Evolutionary conservation across 2,797 vertebrate genomes (phyloP), one percentile per base, ranked within the genome.

Genomic region (Adrianichthys oophorus): DNA sequence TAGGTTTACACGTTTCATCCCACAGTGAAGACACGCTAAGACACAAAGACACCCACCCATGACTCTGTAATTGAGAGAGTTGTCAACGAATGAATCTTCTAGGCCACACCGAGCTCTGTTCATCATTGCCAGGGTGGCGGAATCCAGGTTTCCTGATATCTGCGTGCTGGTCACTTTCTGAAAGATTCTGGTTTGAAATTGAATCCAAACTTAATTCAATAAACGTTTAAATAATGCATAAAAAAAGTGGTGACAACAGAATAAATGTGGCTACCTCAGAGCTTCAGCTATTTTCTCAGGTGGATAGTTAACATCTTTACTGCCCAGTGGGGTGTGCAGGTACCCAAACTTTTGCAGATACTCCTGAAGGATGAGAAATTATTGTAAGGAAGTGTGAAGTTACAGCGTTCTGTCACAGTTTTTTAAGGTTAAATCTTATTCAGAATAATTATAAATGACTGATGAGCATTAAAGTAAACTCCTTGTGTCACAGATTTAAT

Each of bases 341-440:
- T 95, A 96, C 18, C 92, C 93, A 51, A 90, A 95, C 24, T 82
- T 84, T 61, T 73, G 76, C 54, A 95, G 84, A 74, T 94, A 96
- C n/a, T 50, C 73, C 94, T 95, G 46, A 65, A 72, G 45, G 70
- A 68, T 74, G 13, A 65, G 32, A 2, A 54, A 4, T 44, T 1
- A 50, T 7, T 59, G 15, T 6, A 48, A 48, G 12, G 54, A 10
- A 32, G 19, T 16, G 29, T 50, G 2, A 37, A 41, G 15, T 62
- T 46, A 56, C 26, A 52, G 19, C 51, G 1, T 13, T 21, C 3
- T 26, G 21, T 37, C 32, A 12, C 32, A 12, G 12, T 37, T 37
- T 26, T 26, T 3, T 12, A 37, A 37, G 32, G 10, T 37, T 37
- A 13, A 13, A 12, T 2, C 10, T 13, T 12, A 37, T 37, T 12